A percentile compares a stretch with the other conserved stretches of the same genome.
phyloP scores from a whole-genome alignment of 2,113 vertebrate species.

The Empidonax alnorum region DNA sequence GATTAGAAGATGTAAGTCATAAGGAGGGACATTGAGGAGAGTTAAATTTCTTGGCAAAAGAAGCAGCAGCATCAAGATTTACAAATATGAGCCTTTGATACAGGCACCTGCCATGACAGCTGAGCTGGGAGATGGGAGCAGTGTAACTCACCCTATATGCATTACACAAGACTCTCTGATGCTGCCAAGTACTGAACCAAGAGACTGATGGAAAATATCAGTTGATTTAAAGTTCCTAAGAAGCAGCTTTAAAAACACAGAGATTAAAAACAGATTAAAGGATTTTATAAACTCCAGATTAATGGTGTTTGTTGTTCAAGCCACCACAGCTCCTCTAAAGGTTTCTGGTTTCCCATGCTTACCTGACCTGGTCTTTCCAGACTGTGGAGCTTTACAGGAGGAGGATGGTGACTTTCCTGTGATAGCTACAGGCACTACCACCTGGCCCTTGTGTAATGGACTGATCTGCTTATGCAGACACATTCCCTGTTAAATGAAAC shows the following conservation, averaged over 20 bases:
- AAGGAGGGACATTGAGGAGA: background rate
- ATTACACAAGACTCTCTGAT: background rate
- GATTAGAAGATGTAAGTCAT: background rate
- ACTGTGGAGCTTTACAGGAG: background rate
- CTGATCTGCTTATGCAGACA: background rate
- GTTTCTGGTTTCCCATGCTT: background rate
- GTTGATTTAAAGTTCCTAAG: background rate
- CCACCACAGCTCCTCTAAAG: background rate
- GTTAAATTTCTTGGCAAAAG: background rate
- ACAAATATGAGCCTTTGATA: background rate
- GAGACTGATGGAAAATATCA: background rate
- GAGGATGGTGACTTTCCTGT: background rate
- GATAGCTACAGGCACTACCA: background rate
- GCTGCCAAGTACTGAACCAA: background rate
- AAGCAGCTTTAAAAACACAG: background rate
- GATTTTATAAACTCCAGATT: background rate
- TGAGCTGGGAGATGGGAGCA: background rate
- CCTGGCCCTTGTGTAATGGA: background rate
- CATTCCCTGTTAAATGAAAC: background rate
- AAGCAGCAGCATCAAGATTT: background rate
- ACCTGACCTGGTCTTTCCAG: background rate
- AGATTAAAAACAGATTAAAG: conserved; percentile 23
- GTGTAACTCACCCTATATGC: rapidly evolving
- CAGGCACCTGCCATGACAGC: background rate
- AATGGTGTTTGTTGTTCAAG: background rate